Percentiles rank a stretch among this genome's conserved stretches.
phyloP scores from a whole-genome alignment of 1,140 invertebrate genomes.

The Drosophila sproati region DNA sequence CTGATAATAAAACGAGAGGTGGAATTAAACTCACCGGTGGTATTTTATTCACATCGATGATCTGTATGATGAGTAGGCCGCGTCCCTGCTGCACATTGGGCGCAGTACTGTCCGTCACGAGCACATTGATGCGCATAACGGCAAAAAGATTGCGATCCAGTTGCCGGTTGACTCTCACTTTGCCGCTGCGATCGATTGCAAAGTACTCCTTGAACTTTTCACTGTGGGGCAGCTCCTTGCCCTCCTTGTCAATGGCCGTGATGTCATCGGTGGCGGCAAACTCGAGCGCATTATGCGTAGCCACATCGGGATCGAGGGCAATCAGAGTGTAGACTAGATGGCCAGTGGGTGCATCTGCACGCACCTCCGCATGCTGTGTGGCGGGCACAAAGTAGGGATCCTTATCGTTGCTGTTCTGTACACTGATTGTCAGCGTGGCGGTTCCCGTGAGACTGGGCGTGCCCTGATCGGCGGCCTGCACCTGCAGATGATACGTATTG shows the following conservation, averaged over 20 bases:
- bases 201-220: conserved; percentile 90
- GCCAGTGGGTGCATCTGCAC: conserved; percentile 91
- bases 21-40: conserved; percentile 84
- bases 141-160: conserved; percentile 82
- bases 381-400: conserved; percentile 93
- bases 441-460: conserved; percentile 92
- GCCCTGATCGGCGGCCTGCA: conserved; percentile 93
- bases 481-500: conserved; percentile 91
- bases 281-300: conserved; percentile 88
- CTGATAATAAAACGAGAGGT: background rate
- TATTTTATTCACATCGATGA: conserved; percentile 92
- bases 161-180: conserved; percentile 87
- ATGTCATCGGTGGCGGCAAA: conserved; percentile 91
- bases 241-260: conserved; percentile 92
- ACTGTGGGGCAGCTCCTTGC: conserved; percentile 88
- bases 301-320: conserved; percentile 93
- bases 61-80: conserved; percentile 93
- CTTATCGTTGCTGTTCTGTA: conserved; percentile 95
- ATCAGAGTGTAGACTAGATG: conserved; percentile 90
- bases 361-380: conserved; percentile 92
- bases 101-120: conserved; percentile 92
- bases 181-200: conserved; percentile 88
- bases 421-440: conserved; percentile 90
- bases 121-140: conserved; percentile 87
- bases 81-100: conserved; percentile 89